Evolutionary conservation across 2,797 vertebrate species (phyloP), one percentile per base, ranked within the genome.

Genomic region (Leptatherina wallacei): DNA sequence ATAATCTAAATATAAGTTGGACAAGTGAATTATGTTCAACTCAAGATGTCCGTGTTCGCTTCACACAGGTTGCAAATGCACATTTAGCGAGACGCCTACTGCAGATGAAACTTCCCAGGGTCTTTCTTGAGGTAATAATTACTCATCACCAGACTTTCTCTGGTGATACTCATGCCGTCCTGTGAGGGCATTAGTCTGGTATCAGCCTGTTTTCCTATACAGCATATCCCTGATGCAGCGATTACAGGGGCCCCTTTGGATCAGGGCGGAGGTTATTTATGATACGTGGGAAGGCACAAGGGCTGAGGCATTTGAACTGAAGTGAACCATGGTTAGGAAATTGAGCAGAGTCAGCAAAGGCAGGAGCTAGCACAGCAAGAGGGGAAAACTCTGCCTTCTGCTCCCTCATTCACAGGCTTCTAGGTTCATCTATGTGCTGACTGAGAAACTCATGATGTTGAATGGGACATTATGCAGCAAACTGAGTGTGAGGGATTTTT

Each of bases 231-330:
- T 86, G 85, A 88, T 87, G 77, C 88, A 89, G 89, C 84, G 71
- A 85, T 86, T 85, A 89, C 75, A n/a, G 3, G 33, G 18, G 77
- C 86, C 85, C 88, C 87, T 70, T 71, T 4, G 80, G 84, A 85
- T 85, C 72, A 2, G 61, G 82, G 71, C 76, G 75, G 86, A 85
- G 81, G 78, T 89, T 92, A 92, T 92, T 94, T 92, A 92, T 86
- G 85, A 89, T 85, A 85, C 77, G 81, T 85, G 82, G 85, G 88
- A 85, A 84, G 82, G 85, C 87, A 78, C 81, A 62, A 64, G 84
- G 88, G 81, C 85, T 77, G 58, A 77, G 73, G 79, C 80, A 65
- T 87, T 87, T 90, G 85, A 91, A 90, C 92, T 84, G 55, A 88
- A 84, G 80, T 91, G 85, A 93, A 91, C 90, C 78, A 71, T 61